These are phyloP conservation scores for Benthosema pterotum DNA, from an alignment of 2,797 vertebrate species.

Conservation along the genomic window DNA sequence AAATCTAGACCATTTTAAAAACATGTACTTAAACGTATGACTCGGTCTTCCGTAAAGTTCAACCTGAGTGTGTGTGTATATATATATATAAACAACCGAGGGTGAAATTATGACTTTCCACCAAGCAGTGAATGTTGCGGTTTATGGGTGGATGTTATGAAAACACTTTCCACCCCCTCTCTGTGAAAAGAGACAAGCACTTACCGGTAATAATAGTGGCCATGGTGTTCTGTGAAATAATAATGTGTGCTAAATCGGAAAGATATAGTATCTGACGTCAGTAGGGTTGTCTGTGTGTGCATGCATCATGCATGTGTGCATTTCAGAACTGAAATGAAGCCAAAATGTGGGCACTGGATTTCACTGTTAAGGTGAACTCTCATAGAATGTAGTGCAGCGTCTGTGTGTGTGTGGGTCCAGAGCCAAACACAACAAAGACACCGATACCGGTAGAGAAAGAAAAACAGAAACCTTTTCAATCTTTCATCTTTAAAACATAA, in stretches of 20 bases:
- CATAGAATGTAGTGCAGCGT: neutral
- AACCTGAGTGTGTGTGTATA: conserved; percentile 12
- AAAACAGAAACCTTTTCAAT: conserved; percentile 21
- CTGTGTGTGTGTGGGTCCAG: conserved; percentile 9
- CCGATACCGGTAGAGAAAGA: neutral
- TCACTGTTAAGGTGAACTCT: no score
- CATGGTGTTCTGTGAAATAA: conserved; percentile 27
- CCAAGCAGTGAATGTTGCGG: conserved; percentile 23
- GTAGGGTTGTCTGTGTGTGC: conserved; percentile 6
- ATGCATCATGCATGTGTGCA: neutral
- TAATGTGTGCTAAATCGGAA: conserved; percentile 2
- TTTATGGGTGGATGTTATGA: conserved; percentile 31
- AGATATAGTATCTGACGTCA: conserved; percentile 17
- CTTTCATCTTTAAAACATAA: conserved; percentile 32
- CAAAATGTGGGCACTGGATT: neutral
- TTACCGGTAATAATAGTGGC: conserved; percentile 24
- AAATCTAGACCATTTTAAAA: no score
- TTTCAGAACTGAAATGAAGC: neutral
- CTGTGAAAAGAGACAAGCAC: conserved; percentile 18
- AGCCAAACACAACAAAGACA: conserved; percentile 51
- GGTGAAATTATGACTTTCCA: conserved; percentile 32
- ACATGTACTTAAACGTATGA: no score
- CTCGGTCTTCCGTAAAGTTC: neutral
- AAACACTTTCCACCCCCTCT: conserved; percentile 20
- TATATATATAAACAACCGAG: conserved; percentile 17